Conservation (phyloP, 2,888 invertebrate species). For the Acleris literana region DNA sequence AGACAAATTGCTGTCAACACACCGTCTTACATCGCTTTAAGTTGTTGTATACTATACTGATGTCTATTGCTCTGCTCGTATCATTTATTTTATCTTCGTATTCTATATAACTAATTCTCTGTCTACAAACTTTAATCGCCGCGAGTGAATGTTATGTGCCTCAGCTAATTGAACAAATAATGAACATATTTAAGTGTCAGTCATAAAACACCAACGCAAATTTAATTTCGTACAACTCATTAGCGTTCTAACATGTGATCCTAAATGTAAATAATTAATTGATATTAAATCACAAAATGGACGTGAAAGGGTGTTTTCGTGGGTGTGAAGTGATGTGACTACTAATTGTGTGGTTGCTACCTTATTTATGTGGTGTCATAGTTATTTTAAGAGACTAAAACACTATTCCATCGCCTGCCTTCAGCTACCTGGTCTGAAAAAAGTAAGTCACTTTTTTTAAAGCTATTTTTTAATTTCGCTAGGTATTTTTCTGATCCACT, state of each 20-base stretch:
- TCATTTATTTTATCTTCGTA: slow-evolving; percentile 42
- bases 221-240: slow-evolving; percentile 36
- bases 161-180: slow-evolving; percentile 47
- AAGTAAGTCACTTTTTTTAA: slow-evolving; percentile 41
- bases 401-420: slow-evolving; percentile 29
- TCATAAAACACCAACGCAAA: slow-evolving; percentile 24
- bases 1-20: slow-evolving; percentile 17
- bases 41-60: slow-evolving; percentile 20
- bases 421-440: slow-evolving; percentile 26
- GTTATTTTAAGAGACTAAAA: slow-evolving; percentile 29
- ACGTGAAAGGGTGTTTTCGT: slow-evolving; percentile 66
- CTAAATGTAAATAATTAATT: slow-evolving; percentile 70
- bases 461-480: slow-evolving; percentile 37
- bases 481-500: slow-evolving; percentile 30
- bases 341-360: slow-evolving; percentile 44
- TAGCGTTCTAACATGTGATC: slow-evolving; percentile 68
- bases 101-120: slow-evolving; percentile 37
- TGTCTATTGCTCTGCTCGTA: slow-evolving; percentile 22
- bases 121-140: slow-evolving; percentile 43
- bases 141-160: slow-evolving; percentile 56
- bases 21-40: slow-evolving; percentile 19
- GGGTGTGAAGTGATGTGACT: slow-evolving; percentile 65
- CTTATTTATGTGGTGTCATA: slow-evolving; percentile 34
- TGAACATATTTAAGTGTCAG: slow-evolving; percentile 44
- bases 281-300: slow-evolving; percentile 69